Conservation (phyloP, 2,888 invertebrate species). For the Apomyelois bistriatella region DNA sequence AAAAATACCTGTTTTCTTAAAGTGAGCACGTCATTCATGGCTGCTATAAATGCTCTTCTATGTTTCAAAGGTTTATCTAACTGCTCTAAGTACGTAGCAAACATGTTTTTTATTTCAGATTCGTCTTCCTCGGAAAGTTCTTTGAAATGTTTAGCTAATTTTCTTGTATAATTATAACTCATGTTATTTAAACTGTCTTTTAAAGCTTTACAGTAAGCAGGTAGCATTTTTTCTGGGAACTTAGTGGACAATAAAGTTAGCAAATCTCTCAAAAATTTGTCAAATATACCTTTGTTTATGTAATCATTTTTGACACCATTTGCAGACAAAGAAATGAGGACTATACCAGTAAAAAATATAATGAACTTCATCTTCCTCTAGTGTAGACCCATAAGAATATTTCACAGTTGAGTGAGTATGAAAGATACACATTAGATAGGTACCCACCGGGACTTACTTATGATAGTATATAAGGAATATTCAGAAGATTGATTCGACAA, state of each 20-base stretch:
- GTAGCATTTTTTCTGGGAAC: constrained; percentile 35
- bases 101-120: constrained; percentile 33
- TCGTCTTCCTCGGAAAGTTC: constrained; percentile 32
- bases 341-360: neutral
- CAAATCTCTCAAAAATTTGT: constrained; percentile 40
- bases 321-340: neutral
- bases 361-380: too few relatives aligned
- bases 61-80: constrained; percentile 26
- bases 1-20: constrained; percentile 38
- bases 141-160: constrained; percentile 35
- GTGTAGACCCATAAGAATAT: too few relatives aligned
- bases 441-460: too few relatives aligned
- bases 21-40: constrained; percentile 45
- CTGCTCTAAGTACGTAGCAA: constrained; percentile 30
- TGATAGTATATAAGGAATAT: neutral
- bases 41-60: constrained; percentile 37
- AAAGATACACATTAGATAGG: too few relatives aligned
- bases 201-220: constrained; percentile 36
- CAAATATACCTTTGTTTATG: constrained; percentile 36
- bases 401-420: too few relatives aligned
- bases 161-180: constrained; percentile 30
- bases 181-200: constrained; percentile 29
- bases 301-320: neutral
- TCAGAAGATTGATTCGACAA: neutral
- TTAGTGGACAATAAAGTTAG: constrained; percentile 35